Conservation (phyloP, 2,888 invertebrate species). For the Drosophila neonasuta region DNA sequence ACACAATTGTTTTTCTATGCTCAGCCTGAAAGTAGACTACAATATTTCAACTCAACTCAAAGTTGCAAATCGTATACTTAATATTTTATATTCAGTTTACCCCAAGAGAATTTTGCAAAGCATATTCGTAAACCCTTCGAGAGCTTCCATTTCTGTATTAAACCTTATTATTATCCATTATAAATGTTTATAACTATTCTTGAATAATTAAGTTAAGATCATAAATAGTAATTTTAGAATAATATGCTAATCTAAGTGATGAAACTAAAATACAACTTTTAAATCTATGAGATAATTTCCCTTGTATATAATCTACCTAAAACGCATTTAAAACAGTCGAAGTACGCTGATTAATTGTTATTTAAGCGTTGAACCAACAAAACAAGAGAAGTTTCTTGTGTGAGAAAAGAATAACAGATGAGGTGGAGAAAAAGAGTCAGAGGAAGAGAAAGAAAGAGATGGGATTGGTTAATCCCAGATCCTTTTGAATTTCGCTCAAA, state of each 20-base stretch:
- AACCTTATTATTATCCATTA: too few relatives aligned
- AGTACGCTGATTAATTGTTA: constrained; percentile 43
- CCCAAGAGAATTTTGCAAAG: not conserved
- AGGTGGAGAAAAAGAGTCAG: constrained; percentile 1
- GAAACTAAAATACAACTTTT: too few relatives aligned
- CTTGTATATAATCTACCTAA: not conserved
- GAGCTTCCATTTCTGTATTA: too few relatives aligned
- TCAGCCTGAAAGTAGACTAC: constrained; percentile 23
- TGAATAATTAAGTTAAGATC: too few relatives aligned
- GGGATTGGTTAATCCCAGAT: constrained; percentile 33
- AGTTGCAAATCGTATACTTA: not conserved
- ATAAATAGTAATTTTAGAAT: too few relatives aligned
- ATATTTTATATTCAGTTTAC: not conserved
- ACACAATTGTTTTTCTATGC: not conserved
- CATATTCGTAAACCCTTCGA: not conserved
- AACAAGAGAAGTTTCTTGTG: constrained; percentile 29
- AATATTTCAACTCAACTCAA: not conserved
- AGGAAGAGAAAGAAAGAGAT: constrained; percentile 6
- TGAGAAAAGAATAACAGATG: constrained; percentile 37
- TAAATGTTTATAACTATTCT: too few relatives aligned
- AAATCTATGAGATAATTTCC: not conserved
- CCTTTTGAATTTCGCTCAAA: constrained; percentile 46
- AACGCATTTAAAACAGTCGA: constrained; percentile 4
- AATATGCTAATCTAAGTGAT: too few relatives aligned
- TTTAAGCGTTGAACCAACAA: constrained; percentile 61